Evolutionary conservation across 2,113 vertebrate genomes (phyloP), one percentile per base, ranked within the genome.

Genomic region (Corydoras sp.): DNA sequence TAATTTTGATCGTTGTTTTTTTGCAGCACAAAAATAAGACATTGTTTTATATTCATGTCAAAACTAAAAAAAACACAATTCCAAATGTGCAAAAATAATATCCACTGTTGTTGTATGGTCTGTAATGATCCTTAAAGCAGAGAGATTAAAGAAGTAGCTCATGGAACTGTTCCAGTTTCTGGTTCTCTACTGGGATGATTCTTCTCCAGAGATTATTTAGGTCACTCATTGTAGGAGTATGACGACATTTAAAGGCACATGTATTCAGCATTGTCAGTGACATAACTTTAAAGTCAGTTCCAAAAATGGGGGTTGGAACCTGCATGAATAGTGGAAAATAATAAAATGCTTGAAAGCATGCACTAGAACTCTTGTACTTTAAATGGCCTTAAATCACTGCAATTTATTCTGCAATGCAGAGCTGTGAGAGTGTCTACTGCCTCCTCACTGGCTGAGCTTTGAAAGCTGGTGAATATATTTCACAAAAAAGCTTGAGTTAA

Each of bases 151-250:
- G 7, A 43, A 43, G 4, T 14, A 55, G 10, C 73, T 72, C 35
- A 43, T 32, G 69, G 69, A 60, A 69, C 71, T 72, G 59, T 24
- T 50, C n/a, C 65, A 75, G 63, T 56, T 78, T 72, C 56, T 50
- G 32, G 55, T 50, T 48, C 69, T 72, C 73, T 68, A 59, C 51
- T 69, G 73, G 65, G 73, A 72, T 24, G 29, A 78, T 62, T 71
- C 31, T 48, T 56, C 59, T 61, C 53, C 64, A 62, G 73, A 48
- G 71, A 53, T 58, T 49, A 60, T 74, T 62, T 63, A 32, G 59
- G 51, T 60, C 64, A 66, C 55, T 43, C 15, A 62, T 43, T 1
- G 11, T 15, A 55, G 12, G 12, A 18, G 35, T 29, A 35, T 11
- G 50, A 58, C 60, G 30, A 71, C 49, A 59, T 62, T 54, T 63